Base-by-base conservation (phyloP, 2,888 invertebrate species). In the Macropis europaea region DNA sequence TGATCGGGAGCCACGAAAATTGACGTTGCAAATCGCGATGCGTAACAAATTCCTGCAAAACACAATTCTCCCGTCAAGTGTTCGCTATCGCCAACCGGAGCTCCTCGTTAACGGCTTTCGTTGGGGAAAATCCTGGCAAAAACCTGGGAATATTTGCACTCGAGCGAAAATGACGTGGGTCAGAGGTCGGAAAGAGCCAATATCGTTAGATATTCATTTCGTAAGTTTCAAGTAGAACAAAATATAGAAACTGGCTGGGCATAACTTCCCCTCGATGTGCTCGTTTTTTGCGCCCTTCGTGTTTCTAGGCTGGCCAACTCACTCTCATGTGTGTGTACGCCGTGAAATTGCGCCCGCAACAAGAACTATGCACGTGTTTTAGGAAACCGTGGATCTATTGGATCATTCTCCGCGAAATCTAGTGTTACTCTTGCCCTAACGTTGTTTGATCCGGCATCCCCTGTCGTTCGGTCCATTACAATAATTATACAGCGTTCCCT, bases 181-280 rank as follows among this genome's bases (percentile, higher is more conserved):
- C 66, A 61, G 67, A 77, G 73, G 64, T 54, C 74, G 79, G 68
- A 76, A 70, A 79, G 76, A 85, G 82, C 86, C 88, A 87, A 89
- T 89, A 89, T 88, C 88, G 84, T 89, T 87, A 89, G 88, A 88
- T 88, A 88, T 87, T 89, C 88, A 86, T 89, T 88, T 86, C 86
- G 86, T 86, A 88, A 89, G 86, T 89, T 89, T 89, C 82, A 85
- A 89, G 87, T 89, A 86, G 86, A 87, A 88, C 84, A 86, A 89
- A 87, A 88, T 88, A 86, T 86, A 87, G 83, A 85, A 86, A 85
- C 84, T 83, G 66, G 50, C 43, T 61, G 81, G 81, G 82, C n/a
- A 81, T 73, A 83, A 81, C 80, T 78, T 81, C 43, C 48, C 36
- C 22, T 61, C 30, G 34, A 26, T 26, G 6, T 6, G 15, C 34